Base-by-base conservation (phyloP, 23 tunicate genomes). In the Pegea sp. region DNA sequence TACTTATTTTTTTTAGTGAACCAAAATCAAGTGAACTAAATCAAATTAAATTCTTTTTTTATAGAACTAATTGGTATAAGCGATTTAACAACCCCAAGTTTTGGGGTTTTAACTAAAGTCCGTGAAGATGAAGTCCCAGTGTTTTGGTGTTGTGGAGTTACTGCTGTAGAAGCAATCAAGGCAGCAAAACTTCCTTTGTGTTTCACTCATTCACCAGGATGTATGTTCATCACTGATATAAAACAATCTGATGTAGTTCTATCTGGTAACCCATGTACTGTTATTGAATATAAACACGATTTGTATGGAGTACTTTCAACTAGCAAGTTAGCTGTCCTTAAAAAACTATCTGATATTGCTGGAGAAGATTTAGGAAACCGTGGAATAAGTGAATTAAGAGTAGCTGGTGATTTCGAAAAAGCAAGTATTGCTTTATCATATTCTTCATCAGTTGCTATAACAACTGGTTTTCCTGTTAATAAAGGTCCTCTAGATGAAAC, bases 401-500 rank as follows among this genome's bases (percentile, higher is more conserved):
- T 72, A 0, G 43, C 29, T 8, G 81, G 64, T 2, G 93, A 81
- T 61, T 81, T 81, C 34, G 49, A 24, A 11, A 81, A 81, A 56
- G 58, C 93, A 0, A 31, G 71, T 30, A 38, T 72, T 19, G 93
- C 93, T 28, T 50, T 81, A 20, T 81, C 80, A 11, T 80, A 81
- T 34, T 65, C 93, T 0, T 27, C 54, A 48, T 44, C 64, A 6
- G 70, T 81, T 34, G 93, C 81, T 26, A 22, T 81, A 30, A 50
- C 59, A 30, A 81, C 93, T 1, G 93, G 93, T 4, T 72, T 72
- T 60, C 93, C 93, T 21, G 53, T 56, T 42, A 62, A 66, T 34
- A 63, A 65, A 29, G n/a, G 13, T 19, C 93, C 80, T 28, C 81
- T 75, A 18, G 93, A 81, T 62, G 93, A 81, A 66, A 81, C 81